A percentile compares a stretch with the other conserved stretches of the same genome.
phyloP scores from a whole-genome alignment of 2,888 invertebrate genomes.

The Acanthosoma haemorrhoidale region DNA sequence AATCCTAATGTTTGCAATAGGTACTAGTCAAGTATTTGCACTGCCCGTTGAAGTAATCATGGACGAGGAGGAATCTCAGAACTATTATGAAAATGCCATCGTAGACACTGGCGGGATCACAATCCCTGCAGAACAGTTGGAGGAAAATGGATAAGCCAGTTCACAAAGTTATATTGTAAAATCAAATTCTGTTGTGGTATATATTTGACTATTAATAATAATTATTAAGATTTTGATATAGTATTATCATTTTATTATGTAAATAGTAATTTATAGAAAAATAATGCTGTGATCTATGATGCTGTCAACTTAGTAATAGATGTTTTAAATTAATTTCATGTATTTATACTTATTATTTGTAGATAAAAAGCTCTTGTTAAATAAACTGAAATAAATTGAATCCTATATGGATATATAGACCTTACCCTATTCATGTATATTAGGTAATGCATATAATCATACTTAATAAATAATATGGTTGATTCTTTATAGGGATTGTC shows the following conservation, averaged over 20 bases:
- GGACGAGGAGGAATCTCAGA: constrained; percentile 32
- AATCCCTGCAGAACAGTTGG: constrained; percentile 50
- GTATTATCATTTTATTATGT: not conserved
- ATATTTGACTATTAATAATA: too few relatives aligned
- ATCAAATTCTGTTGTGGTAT: not conserved
- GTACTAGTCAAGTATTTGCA: not conserved
- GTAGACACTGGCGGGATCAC: constrained; percentile 54
- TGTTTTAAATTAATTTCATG: too few relatives aligned
- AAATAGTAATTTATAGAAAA: constrained; percentile 22
- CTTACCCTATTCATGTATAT: too few relatives aligned
- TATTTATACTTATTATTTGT: too few relatives aligned
- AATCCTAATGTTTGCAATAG: not conserved
- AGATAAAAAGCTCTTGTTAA: too few relatives aligned
- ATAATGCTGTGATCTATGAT: constrained; percentile 11
- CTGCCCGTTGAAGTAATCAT: not conserved
- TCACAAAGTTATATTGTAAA: not conserved
- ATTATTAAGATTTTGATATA: not conserved
- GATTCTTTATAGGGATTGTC: too few relatives aligned
- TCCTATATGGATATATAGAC: too few relatives aligned
- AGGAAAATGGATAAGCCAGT: not conserved
- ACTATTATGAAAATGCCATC: constrained; percentile 24
- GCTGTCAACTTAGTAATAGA: too few relatives aligned
- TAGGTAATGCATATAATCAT: too few relatives aligned
- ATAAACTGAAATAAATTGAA: too few relatives aligned
- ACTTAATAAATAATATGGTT: too few relatives aligned